Evolutionary conservation across 64 coral and sea anemone species (phyloP), one percentile per base, ranked within the genome.

Genomic region (Actinia equina): DNA sequence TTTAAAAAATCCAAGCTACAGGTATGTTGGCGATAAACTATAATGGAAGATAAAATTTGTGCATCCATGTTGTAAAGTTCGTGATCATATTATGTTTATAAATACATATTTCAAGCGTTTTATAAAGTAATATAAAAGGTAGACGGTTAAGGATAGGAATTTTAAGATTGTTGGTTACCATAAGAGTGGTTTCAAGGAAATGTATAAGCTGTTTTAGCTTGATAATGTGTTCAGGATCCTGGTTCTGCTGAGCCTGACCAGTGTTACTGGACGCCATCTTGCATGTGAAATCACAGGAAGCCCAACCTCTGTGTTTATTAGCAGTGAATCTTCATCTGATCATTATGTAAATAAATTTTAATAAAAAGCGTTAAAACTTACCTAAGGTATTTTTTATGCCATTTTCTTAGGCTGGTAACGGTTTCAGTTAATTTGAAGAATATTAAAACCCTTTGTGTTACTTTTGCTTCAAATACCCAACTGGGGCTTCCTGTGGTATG

Each of bases 191-290:
- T 44, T 91, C 85, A 22, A 86, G 63, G 20, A 43, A 20, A 59
- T 77, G 84, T 12, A 91, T 85, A 10, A 30, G 49, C 49, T 81
- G 78, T 52, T 81, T 81, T 52, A 81, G 78, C 22, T 79, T 86
- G 23, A 20, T 44, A 18, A 91, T 58, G 82, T 90, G n/a, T 79
- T 91, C 89, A 17, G 78, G 22, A 44, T 81, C 78, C 44, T 81
- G 78, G 7, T 15, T 52, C 23, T 22, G 42, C 27, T 81, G 78
- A 6, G 23, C 49, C 78, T 52, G 44, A 19, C 18, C 79, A 69
- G 18, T 19, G 15, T 6, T 18, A 18, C 64, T 37, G 83, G 83
- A 30, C 52, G 89, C 83, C 89, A 91, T 91, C 42, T 85, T 85
- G 52, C 69, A 85, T 85, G 7, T 74, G 79, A 54, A 8, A 44